Percentiles rank a stretch among this genome's conserved stretches.
These are phyloP conservation scores for Atlantisia rogersi DNA, from an alignment of 2,113 vertebrate genomes.

Conservation along the genomic window DNA sequence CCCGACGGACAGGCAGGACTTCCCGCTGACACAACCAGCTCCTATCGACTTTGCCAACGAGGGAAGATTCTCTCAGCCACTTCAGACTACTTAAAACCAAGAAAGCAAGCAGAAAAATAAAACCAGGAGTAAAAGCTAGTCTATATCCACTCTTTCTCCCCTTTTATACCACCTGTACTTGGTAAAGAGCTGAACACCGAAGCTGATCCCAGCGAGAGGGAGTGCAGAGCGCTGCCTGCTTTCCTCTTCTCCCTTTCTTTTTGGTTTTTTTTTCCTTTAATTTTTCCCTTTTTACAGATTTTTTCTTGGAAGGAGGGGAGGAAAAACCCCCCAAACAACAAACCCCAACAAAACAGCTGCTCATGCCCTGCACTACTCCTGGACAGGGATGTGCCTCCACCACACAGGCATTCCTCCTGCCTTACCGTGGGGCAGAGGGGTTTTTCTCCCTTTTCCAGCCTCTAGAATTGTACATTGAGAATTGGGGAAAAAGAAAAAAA, in stretches of 20 bases:
- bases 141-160: slow-evolving; percentile 75
- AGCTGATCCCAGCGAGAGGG: not conserved
- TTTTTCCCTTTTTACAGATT: slow-evolving; percentile 24
- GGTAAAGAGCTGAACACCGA: slow-evolving; percentile 19
- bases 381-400: not conserved
- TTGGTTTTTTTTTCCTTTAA: not conserved
- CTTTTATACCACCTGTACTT: slow-evolving; percentile 53
- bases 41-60: slow-evolving; percentile 70
- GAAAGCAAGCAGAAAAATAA: slow-evolving; percentile 71
- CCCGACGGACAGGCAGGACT: slow-evolving; percentile 1
- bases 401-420: not conserved
- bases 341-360: not conserved
- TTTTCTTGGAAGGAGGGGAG: not conserved
- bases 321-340: not conserved
- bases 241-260: not conserved
- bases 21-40: slow-evolving; percentile 64
- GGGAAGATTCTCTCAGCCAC: slow-evolving; percentile 68
- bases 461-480: not conserved
- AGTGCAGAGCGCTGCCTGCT: not conserved
- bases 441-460: not conserved
- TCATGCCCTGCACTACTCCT: not conserved
- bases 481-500: not conserved
- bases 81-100: slow-evolving; percentile 67
- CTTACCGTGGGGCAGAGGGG: not conserved
- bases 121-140: slow-evolving; percentile 76